Percentiles rank a stretch among this genome's conserved stretches.
phyloP scores from a whole-genome alignment of 2,113 vertebrate genomes.

The Centropus unirufus region DNA sequence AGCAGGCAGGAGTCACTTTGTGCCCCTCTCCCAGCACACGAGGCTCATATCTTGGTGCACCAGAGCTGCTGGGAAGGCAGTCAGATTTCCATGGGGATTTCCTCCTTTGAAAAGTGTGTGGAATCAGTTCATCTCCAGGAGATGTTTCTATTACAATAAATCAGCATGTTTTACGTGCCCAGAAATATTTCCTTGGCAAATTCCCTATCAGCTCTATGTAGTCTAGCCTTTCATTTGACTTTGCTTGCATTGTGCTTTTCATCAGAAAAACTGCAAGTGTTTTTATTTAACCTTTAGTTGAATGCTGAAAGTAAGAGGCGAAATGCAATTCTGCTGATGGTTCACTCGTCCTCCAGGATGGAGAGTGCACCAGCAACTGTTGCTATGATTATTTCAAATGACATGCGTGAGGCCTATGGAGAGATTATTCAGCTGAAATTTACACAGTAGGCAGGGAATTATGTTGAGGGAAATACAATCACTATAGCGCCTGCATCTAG shows the following conservation, averaged over 20 bases:
- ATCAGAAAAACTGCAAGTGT: neutral
- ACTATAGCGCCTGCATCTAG: neutral
- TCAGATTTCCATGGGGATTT: conserved; percentile 64
- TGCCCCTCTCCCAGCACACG: rapidly evolving
- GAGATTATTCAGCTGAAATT: conserved; percentile 49
- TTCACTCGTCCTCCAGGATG: neutral
- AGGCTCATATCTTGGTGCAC: rapidly evolving
- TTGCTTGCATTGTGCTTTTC: neutral
- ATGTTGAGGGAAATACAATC: neutral
- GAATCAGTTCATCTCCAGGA: neutral
- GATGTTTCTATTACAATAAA: conserved; percentile 14
- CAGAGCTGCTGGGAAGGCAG: neutral
- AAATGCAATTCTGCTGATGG: neutral
- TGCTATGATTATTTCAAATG: neutral
- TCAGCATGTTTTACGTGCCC: neutral
- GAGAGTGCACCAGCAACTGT: neutral
- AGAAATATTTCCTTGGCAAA: conserved; percentile 29
- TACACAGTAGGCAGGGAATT: conserved; percentile 6
- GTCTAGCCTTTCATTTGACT: neutral
- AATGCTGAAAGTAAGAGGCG: neutral
- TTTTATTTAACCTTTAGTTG: conserved; percentile 22
- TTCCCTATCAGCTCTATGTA: neutral
- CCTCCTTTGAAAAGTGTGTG: neutral
- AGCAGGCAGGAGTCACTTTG: neutral
- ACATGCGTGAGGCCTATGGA: neutral